A percentile compares a stretch with the other conserved stretches of the same genome.
Evolutionary conservation across 2,797 vertebrate species (phyloP).

Genomic region (Girardinus metallicus): DNA sequence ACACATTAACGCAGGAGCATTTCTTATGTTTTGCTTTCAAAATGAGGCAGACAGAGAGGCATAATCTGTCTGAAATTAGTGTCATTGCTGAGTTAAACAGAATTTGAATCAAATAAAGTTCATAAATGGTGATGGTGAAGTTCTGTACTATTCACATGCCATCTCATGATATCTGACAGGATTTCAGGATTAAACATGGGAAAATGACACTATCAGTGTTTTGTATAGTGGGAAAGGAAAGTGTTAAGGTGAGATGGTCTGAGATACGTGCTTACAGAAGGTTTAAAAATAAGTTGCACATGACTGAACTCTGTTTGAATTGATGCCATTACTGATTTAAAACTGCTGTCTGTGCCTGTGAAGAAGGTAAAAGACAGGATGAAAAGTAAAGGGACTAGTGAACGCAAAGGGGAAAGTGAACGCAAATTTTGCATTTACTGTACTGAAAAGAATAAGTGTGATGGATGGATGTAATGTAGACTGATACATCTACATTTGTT

Average conservation of each 20-base stretch:
- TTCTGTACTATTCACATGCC: neutral
- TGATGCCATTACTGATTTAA: neutral
- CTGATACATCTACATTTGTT: constrained; percentile 63
- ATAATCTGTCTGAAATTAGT: neutral
- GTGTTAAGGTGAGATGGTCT: constrained; percentile 58
- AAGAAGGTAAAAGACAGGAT: constrained; percentile 45
- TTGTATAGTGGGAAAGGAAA: constrained; percentile 25
- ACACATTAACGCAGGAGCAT: neutral
- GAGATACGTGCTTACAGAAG: constrained; percentile 58
- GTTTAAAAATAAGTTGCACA: constrained; percentile 23
- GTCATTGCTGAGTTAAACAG: neutral
- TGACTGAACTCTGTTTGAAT: constrained; percentile 7
- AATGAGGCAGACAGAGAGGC: neutral
- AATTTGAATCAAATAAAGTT: constrained; percentile 18
- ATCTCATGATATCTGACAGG: neutral
- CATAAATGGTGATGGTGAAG: neutral
- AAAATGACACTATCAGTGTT: constrained; percentile 43
- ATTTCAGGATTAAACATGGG: constrained; percentile 29
- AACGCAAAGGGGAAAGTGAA: constrained; percentile 47
- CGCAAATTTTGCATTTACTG: constrained; percentile 67
- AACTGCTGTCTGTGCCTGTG: constrained; percentile 35
- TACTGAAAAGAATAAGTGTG: constrained; percentile 58
- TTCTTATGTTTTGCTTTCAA: neutral
- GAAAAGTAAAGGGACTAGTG: constrained; percentile 43
- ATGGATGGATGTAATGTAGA: constrained; percentile 61